phyloP scores from a whole-genome alignment of 2,797 vertebrate species.

The Takifugu ocellatus region DNA sequence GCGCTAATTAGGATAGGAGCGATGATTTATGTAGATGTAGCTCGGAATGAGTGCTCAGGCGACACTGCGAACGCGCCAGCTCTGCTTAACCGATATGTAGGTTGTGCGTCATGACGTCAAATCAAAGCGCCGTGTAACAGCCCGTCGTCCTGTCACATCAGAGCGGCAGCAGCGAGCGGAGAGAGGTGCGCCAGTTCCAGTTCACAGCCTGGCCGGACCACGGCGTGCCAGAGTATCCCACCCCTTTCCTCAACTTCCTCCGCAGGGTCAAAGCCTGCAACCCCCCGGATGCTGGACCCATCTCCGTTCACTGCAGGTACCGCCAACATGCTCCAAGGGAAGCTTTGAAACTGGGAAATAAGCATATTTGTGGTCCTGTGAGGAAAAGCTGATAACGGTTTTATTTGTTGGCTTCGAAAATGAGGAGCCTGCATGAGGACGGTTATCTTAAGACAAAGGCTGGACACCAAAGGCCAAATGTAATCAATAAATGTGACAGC shows the following conservation, averaged over 20 bases:
- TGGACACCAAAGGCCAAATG: not conserved
- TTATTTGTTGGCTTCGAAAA: not conserved
- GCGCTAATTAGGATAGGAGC: slow-evolving; percentile 8
- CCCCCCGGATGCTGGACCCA: slow-evolving; percentile 90
- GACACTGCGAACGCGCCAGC: not conserved
- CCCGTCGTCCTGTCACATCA: slow-evolving; percentile 47
- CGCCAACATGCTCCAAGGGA: not conserved
- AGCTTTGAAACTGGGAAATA: not conserved
- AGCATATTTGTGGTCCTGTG: not conserved
- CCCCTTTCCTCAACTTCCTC: slow-evolving; percentile 95
- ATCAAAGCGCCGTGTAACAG: not conserved
- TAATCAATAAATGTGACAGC: not conserved
- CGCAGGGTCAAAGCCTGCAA: slow-evolving; percentile 96
- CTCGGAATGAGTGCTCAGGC: slow-evolving; percentile 1
- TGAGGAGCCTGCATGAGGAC: not conserved
- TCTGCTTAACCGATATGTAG: not conserved
- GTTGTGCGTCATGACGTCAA: not conserved
- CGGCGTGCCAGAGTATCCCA: slow-evolving; percentile 94
- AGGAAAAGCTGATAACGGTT: not conserved
- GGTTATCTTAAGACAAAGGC: not conserved
- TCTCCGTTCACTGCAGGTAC: slow-evolving; percentile 97
- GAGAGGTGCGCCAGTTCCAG: slow-evolving; percentile 98
- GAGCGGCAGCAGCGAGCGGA: slow-evolving; percentile 91
- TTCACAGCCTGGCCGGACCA: slow-evolving; percentile 98
- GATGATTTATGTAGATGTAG: slow-evolving; percentile 9